Evolutionary conservation across 1,140 invertebrate species (phyloP), one percentile per base, ranked within the genome.

Genomic region (Drosophila repletoides): DNA sequence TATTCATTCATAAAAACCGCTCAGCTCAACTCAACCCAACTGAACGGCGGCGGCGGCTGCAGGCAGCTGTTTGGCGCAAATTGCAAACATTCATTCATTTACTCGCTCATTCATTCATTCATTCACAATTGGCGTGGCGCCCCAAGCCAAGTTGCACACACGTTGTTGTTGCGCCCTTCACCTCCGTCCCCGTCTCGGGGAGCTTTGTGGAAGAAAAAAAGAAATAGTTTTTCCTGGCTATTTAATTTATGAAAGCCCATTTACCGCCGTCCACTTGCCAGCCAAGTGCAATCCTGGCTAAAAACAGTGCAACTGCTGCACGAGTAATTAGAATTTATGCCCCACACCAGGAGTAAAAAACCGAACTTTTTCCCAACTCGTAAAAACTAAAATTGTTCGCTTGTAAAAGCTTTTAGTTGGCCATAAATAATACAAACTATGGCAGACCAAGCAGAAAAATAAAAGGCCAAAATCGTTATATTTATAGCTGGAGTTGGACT

Each of bases 381-480:
- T 83, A 81, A 81, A 81, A 83, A 84, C 74, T 64, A 84, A 83
- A 83, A 83, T 68, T 70, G 63, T 22, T 51, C 41, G 68, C 81
- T 70, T 81, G 77, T 73, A 84, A 83, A 84, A 83, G 80, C 79
- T 83, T 83, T 83, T 83, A 83, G 79, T 72, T 83, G 53, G 34
- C 66, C 77, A 83, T 83, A 83, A 83, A 83, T 83, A 83, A 77
- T 83, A 70, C 48, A 83, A 83, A 84, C 79, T 84, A 74, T 84
- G 63, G 73, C 77, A 55, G 60, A 45, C 41, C 28, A 52, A 49
- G 15, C 26, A 22, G 52, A 52, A 40, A 75, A 53, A 76, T 67
- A 63, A 76, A 64, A 77, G n/a, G 65, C 52, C 61, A 81, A 71
- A 66, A 73, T 72, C 65, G 79, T 55, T 84, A 70, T 79, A 84